Base-by-base conservation (phyloP, 2,797 vertebrate genomes). In the Falco berigora region DNA sequence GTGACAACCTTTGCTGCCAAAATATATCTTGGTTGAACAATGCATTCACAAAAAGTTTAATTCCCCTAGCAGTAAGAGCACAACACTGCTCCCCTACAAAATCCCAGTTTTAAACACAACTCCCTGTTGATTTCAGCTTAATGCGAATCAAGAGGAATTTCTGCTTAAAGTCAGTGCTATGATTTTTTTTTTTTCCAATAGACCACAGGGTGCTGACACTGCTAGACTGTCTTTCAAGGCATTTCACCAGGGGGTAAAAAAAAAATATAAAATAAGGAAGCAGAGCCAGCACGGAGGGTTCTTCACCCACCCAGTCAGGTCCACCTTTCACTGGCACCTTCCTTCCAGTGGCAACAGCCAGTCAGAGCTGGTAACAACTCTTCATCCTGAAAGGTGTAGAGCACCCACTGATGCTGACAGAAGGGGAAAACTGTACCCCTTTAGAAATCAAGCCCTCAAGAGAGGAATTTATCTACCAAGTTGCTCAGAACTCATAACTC, bases 341-440 rank as follows among this genome's bases (percentile, higher is more conserved):
- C 95, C 95, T 94, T 96, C 85, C 94, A 94, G 50, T 77, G 90
- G 80, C 66, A 97, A 94, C 79, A 75, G 88, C 71, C 91, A 32
- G 42, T 67, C 63, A 86, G 88, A 95, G 86, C 86, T 96, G 84
- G 82, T 72, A 93, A 93, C 81, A 96, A 69, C 92, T 96, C 95
- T 92, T 97, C 92, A 95, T 95, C 94, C 92, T 97, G 96, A 96
- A 96, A 95, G 95, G 80, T 3, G 61, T 28, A 95, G 88, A 97
- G 91, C 72, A 96, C 94, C 96, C 94, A 94, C 96, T 96, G 92
- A 94, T 97, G 96, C 71, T 93, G 95, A 95, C 68, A 94, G 88
- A 96, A 67, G 66, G 78, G 92, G 56, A 91, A 61, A 80, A 90
- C 71, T 79, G 23, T 1, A 40, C 15, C 56, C 42, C 23, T 92